These are phyloP conservation scores for Myotis pilosus DNA, from an alignment of 2,797 vertebrate genomes.

Conservation along the genomic window DNA sequence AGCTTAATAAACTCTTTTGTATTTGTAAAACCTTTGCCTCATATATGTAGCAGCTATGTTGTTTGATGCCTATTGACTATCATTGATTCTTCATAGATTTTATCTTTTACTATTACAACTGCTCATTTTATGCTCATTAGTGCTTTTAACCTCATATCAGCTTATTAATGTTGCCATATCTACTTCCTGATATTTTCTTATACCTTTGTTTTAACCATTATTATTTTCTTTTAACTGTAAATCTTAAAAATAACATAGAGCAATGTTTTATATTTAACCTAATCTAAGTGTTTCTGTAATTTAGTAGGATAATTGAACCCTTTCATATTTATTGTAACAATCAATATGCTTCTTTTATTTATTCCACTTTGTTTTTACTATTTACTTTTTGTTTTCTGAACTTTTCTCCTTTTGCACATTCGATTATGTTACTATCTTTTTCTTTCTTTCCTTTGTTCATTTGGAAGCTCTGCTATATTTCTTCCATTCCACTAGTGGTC, in stretches of 20 bases:
- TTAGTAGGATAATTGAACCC: background rate
- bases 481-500: background rate
- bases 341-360: background rate
- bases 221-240: background rate
- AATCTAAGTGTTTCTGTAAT: background rate
- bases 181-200: background rate
- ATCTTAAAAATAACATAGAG: background rate
- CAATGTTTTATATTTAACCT: background rate
- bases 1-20: background rate
- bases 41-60: background rate
- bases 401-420: background rate
- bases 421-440: background rate
- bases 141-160: background rate
- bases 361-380: background rate
- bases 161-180: background rate
- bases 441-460: slow-evolving; percentile 2
- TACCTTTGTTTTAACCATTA: background rate
- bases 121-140: background rate
- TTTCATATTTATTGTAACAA: background rate
- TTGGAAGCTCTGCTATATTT: background rate
- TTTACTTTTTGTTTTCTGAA: background rate
- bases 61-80: background rate
- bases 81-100: background rate
- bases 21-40: slow-evolving; percentile 16
- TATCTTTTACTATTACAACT: background rate